Conservation (phyloP, 2,888 invertebrate genomes). For the Oxycera nigricornis region DNA sequence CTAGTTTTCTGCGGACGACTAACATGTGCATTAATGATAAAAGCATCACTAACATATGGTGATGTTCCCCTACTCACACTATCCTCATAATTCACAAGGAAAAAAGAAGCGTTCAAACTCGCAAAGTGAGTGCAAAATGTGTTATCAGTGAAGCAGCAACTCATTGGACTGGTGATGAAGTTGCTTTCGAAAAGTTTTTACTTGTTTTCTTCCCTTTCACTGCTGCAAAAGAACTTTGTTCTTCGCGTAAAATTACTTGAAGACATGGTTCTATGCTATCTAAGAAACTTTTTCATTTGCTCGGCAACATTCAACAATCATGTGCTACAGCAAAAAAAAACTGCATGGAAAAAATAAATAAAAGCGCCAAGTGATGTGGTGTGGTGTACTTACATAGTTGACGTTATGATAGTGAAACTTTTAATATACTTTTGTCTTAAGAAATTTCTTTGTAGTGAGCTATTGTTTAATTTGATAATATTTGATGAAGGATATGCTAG, state of each 20-base stretch:
- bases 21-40: too few relatives aligned
- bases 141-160: background rate
- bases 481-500: constrained; percentile 5
- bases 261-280: constrained; percentile 1
- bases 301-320: background rate
- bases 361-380: background rate
- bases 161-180: constrained; percentile 26
- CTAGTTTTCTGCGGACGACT: too few relatives aligned
- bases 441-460: background rate
- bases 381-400: background rate
- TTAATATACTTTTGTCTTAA: constrained; percentile 22
- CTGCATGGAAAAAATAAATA: background rate
- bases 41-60: too few relatives aligned
- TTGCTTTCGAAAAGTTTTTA: constrained; percentile 29
- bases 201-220: constrained; percentile 10
- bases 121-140: background rate
- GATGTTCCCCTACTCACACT: too few relatives aligned
- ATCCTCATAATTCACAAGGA: too few relatives aligned
- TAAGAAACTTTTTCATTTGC: constrained; percentile 16
- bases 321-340: background rate
- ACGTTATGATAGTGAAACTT: constrained; percentile 18
- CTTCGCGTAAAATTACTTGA: constrained; percentile 27
- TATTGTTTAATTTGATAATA: constrained; percentile 2
- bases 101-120: too few relatives aligned
- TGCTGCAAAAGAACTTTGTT: background rate